These are phyloP conservation scores for Malacosoma neustria DNA, from an alignment of 2,888 invertebrate species.

Conservation along the genomic window DNA sequence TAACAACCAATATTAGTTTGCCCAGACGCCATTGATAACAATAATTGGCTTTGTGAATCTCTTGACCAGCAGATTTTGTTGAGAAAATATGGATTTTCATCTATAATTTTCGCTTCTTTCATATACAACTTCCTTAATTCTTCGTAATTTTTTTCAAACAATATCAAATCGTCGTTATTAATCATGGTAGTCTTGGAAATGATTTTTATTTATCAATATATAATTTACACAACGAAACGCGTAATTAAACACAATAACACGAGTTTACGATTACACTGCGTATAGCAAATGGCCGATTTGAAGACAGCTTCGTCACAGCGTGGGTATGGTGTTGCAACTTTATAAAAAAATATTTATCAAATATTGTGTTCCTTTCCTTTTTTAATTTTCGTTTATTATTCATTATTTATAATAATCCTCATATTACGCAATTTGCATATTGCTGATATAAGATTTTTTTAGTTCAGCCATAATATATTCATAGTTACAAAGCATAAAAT, in stretches of 20 bases:
- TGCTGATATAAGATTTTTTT: no score
- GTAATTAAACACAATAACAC: not conserved
- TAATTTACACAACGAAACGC: no score
- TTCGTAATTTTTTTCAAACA: no score
- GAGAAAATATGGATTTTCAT: not conserved
- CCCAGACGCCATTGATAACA: not conserved
- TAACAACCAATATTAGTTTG: not conserved
- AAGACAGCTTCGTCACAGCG: slow-evolving; percentile 5
- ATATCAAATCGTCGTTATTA: no score
- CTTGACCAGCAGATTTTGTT: not conserved
- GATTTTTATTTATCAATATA: no score
- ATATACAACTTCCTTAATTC: not conserved
- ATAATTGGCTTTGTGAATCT: not conserved
- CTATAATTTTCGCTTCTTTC: not conserved
- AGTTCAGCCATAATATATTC: no score
- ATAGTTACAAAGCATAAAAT: no score
- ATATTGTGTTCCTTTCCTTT: no score
- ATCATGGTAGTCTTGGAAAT: no score
- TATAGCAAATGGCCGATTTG: not conserved
- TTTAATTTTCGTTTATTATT: no score
- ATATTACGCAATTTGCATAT: no score
- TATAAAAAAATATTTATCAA: not conserved
- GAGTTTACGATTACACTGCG: not conserved
- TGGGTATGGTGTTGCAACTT: not conserved
- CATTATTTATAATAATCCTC: no score